Percentiles rank a stretch among this genome's conserved stretches.
Evolutionary conservation across 1,140 invertebrate species (phyloP).

Genomic region (Lordiphosa clarofinis): DNA sequence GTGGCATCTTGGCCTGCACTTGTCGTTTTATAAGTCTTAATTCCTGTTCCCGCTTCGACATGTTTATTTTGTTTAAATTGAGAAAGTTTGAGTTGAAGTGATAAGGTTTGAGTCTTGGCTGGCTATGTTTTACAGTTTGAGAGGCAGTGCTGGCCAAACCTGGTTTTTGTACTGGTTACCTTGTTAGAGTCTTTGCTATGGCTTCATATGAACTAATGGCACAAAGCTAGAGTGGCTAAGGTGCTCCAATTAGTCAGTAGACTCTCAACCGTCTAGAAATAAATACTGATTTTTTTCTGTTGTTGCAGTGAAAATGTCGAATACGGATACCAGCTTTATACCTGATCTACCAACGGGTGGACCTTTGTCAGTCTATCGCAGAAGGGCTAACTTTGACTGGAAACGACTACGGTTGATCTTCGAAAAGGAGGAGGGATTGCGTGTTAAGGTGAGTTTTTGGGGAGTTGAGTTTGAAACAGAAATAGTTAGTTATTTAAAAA

Average conservation of each 20-base stretch:
- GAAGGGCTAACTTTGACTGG: constrained; percentile 88
- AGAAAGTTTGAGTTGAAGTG: constrained; percentile 1
- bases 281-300: neutral
- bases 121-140: constrained; percentile 6
- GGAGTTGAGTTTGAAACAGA: too few relatives aligned
- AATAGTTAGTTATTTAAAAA: too few relatives aligned
- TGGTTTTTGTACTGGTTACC: constrained; percentile 8
- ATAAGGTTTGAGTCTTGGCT: constrained; percentile 4
- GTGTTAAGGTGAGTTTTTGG: constrained; percentile 81
- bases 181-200: constrained; percentile 23
- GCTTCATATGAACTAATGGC: constrained; percentile 17
- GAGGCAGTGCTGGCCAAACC: constrained; percentile 3
- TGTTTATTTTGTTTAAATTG: constrained; percentile 2
- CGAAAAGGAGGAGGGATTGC: constrained; percentile 86
- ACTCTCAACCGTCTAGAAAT: constrained; percentile 7
- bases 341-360: constrained; percentile 83
- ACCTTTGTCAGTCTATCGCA: constrained; percentile 87
- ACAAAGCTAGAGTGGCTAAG: constrained; percentile 15
- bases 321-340: constrained; percentile 80
- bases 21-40: constrained; percentile 34
- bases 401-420: constrained; percentile 87
- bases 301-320: constrained; percentile 31
- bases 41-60: constrained; percentile 38
- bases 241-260: constrained; percentile 23
- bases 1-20: constrained; percentile 45